Evolutionary conservation across 1,140 invertebrate species (phyloP).

Genomic region (Liolophura sinensis): DNA sequence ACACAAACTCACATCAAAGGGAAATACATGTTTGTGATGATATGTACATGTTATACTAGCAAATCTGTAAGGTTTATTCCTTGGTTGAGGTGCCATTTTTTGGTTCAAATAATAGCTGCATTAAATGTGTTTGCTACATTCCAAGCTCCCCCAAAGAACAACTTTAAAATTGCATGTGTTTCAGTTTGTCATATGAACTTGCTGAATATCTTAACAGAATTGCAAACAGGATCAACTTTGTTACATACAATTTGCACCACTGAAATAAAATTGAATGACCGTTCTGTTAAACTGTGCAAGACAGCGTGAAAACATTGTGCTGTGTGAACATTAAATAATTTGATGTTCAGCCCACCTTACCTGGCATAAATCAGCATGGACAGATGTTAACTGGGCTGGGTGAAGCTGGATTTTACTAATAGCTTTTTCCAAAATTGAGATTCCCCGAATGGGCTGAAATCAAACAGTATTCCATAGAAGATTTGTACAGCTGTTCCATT

Average conservation of each 20-base stretch:
- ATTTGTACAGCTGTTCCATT: too few species aligned
- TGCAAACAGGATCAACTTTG: neutral
- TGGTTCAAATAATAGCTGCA: too few species aligned
- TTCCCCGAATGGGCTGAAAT: constrained; percentile 76
- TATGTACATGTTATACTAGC: too few species aligned
- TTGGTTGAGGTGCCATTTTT: too few species aligned
- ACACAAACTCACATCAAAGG: neutral
- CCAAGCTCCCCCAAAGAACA: too few species aligned
- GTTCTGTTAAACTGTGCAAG: neutral
- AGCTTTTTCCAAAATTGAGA: constrained; percentile 79
- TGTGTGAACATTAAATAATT: constrained; percentile 5
- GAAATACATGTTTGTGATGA: neutral
- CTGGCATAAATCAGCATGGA: constrained; percentile 92
- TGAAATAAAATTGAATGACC: neutral
- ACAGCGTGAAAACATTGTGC: neutral
- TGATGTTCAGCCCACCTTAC: constrained; percentile 29
- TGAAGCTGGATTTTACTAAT: constrained; percentile 86
- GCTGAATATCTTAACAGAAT: neutral
- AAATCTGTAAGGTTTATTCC: too few species aligned
- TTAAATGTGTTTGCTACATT: too few species aligned
- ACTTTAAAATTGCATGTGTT: too few species aligned
- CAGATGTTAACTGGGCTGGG: constrained; percentile 87
- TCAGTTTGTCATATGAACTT: too few species aligned
- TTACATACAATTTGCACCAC: neutral
- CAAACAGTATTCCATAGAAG: constrained; percentile 7